Conservation (phyloP, 2,797 vertebrate genomes). For the Silurus aristotelis region DNA sequence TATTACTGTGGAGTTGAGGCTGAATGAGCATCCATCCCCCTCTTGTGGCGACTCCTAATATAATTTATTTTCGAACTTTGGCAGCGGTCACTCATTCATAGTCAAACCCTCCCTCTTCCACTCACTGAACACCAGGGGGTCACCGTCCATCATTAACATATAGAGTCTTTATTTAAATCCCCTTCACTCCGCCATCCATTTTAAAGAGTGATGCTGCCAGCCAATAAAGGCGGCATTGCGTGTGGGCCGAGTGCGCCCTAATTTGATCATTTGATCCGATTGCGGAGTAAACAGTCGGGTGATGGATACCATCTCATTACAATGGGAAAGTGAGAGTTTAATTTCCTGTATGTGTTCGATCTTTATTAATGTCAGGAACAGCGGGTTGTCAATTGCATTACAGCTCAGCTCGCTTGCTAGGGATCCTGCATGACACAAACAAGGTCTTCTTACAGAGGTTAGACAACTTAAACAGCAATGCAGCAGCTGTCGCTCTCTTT, state of each 20-base stretch:
- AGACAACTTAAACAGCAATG: constrained; percentile 46
- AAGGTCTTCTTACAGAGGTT: constrained; percentile 56
- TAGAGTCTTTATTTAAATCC: constrained; percentile 78
- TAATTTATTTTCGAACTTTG: constrained; percentile 25
- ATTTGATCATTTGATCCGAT: constrained; percentile 76
- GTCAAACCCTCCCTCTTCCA: constrained; percentile 4
- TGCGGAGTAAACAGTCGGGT: constrained; percentile 74
- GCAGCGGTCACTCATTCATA: constrained; percentile 17
- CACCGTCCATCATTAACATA: constrained; percentile 74
- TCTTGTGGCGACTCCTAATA: constrained; percentile 71
- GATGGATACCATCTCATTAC: constrained; percentile 80
- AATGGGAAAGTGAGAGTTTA: constrained; percentile 77
- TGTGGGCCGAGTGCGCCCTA: constrained; percentile 66
- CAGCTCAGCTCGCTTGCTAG: constrained; percentile 53
- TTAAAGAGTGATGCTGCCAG: constrained; percentile 69
- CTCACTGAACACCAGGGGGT: constrained; percentile 59
- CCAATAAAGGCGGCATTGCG: constrained; percentile 60
- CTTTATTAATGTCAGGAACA: constrained; percentile 79
- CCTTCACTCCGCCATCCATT: constrained; percentile 71
- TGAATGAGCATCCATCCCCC: constrained; percentile 72
- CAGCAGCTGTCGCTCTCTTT: constrained; percentile 35
- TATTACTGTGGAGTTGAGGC: constrained; percentile 45
- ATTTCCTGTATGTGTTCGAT: constrained; percentile 80
- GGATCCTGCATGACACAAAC: constrained; percentile 66
- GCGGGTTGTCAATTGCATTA: constrained; percentile 73